Conservation (phyloP, 2,113 vertebrate species). For the Ochotona curzoniae region DNA sequence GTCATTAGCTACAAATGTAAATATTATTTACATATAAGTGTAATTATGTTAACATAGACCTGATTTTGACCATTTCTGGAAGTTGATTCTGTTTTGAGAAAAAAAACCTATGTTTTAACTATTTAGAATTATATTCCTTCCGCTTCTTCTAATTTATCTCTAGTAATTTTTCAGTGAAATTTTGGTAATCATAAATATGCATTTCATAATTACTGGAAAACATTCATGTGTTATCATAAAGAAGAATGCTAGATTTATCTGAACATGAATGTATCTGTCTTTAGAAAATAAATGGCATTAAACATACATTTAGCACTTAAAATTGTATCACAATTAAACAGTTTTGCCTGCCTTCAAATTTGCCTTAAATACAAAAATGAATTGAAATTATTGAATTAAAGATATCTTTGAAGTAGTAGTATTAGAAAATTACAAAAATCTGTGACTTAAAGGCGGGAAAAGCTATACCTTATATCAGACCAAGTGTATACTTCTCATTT, state of each 20-base stretch:
- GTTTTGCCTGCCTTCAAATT: constrained; percentile 14
- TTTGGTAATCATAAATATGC: background rate
- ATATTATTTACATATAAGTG: too few relatives aligned
- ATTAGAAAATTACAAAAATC: background rate
- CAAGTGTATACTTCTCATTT: constrained; percentile 1
- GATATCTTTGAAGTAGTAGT: background rate
- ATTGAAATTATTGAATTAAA: background rate
- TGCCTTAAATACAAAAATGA: constrained; percentile 30
- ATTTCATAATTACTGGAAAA: background rate
- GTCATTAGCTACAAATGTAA: too few relatives aligned
- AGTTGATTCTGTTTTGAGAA: background rate
- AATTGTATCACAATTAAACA: background rate
- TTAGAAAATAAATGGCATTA: constrained; percentile 7
- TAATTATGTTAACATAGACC: background rate
- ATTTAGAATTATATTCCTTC: background rate
- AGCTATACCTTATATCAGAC: background rate
- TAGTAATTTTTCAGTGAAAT: background rate
- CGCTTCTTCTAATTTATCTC: background rate
- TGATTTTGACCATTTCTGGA: background rate
- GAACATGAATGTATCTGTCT: background rate
- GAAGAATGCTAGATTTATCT: background rate
- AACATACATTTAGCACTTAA: background rate
- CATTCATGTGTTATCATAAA: background rate
- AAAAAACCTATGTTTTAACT: background rate
- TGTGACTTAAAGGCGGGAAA: background rate